Evolutionary conservation across 2,113 vertebrate genomes (phyloP), one percentile per base, ranked within the genome.

Genomic region (Calypte anna): DNA sequence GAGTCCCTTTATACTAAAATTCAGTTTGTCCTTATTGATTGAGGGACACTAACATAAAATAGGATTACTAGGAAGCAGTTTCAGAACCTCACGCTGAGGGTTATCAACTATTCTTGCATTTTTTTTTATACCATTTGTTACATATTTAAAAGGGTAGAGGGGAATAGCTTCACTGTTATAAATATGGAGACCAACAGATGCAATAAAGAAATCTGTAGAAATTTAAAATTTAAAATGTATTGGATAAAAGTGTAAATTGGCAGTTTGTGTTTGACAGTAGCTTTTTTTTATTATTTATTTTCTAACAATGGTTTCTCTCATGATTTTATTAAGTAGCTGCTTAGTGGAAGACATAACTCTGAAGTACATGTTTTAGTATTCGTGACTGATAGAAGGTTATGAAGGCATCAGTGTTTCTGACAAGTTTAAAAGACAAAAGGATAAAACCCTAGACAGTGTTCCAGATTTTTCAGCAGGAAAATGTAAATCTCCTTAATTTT

Each of bases 401-500:
- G 67, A 79, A 70, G 91, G 70, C 59, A 83, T 46, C 43, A 80
- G 31, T 77, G 81, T 94, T 96, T 93, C 79, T 90, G 86, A 87
- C 66, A 91, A 70, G 66, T 89, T 91, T 92, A 82, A 79, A 87
- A 85, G 70, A 69, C 77, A 75, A 7, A 51, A 54, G 91, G 70
- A 69, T 91, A 92, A 94, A 91, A 74, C 51, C 54, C 33, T 54
- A 89, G 84, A 79, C 78, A 94, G 63, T 51, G 77, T 92, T 93
- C 51, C 79, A 86, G 43, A 82, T 85, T 94, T 91, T 70, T 92
- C 61, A 69, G 76, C 70, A 82, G 74, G 55, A 94, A 93, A 94
- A 86, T 82, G 70, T 94, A 92, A 93, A 96, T 95, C 75, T 53
- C 67, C 81, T 95, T 96, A 94, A 84, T 94, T 79, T 94, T 95